Evolutionary conservation across 2,888 invertebrate genomes (phyloP), one percentile per base, ranked within the genome.

Genomic region (Scrobipalpa costella): DNA sequence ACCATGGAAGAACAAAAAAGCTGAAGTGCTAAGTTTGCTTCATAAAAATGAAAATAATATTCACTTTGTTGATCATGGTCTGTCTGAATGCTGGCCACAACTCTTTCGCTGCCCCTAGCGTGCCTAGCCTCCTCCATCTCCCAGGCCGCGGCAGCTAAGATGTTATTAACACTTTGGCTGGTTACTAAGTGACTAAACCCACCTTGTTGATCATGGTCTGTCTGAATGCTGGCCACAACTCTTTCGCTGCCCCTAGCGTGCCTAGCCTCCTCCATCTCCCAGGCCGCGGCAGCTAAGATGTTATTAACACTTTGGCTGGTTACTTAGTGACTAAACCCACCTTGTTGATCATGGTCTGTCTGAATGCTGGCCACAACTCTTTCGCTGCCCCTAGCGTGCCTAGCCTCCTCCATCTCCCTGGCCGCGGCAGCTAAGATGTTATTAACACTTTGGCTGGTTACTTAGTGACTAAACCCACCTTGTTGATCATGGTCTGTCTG

Each of bases 381-480:
- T 40, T 78, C 83, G 7, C 73, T 73, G 33, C 71, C 74, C 64
- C 73, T 76, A n/a, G 79, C 84, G 52, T 83, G 85, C 63, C 87
- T 74, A 0, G 89, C 88, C 67, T 90, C 90, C 40, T 90, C 90
- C 90, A 92, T 88, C 73, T 92, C 92, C 69, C 91, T 76, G 0
- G 90, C 92, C 0, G 91, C 92, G 0, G 92, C 91, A 0, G 92
- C 92, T 50, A 91, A 72, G 71, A 92, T 92, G 70, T 91, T 92
- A 78, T 90, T 92, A 44, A 92, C 92, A 0, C n/a, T n/a, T n/a
- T n/a, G n/a, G n/a, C n/a, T n/a, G n/a, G n/a, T n/a, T n/a, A n/a
- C n/a, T n/a, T n/a, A n/a, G n/a, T n/a, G n/a, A n/a, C n/a, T n/a
- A n/a, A n/a, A n/a, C n/a, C n/a, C n/a, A 27, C 27, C 27, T 27